These are phyloP conservation scores for Balaeniceps rex DNA, from an alignment of 2,113 vertebrate species.

Conservation along the genomic window DNA sequence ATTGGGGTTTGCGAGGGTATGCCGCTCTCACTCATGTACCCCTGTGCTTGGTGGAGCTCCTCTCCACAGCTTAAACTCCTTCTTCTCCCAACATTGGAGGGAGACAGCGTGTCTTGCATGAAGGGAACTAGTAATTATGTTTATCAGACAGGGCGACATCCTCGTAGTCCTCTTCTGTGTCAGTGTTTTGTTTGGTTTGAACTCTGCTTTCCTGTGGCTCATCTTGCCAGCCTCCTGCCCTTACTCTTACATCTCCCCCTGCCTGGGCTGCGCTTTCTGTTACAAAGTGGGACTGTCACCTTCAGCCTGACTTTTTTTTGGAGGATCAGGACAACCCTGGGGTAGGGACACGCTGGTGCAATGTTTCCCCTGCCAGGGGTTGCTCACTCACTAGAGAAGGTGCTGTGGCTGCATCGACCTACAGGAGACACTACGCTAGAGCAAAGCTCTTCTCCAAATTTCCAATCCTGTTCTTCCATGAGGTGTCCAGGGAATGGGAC, in stretches of 20 bases:
- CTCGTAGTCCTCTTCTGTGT: background rate
- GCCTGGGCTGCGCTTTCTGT: background rate
- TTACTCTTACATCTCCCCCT: background rate
- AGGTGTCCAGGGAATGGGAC: background rate
- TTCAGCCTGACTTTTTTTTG: background rate
- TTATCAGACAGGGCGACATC: background rate
- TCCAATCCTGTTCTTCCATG: background rate
- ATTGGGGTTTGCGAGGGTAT: background rate
- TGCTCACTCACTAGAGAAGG: background rate
- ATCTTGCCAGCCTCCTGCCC: accelerated
- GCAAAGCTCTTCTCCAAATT: background rate
- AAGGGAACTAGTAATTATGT: background rate
- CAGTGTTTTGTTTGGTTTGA: background rate
- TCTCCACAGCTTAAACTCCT: background rate
- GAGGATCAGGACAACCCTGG: background rate
- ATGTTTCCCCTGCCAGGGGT: background rate
- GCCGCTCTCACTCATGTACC: background rate
- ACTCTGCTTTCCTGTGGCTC: background rate
- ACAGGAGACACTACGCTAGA: background rate
- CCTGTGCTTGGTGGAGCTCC: background rate
- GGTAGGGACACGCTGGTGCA: background rate
- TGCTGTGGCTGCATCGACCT: background rate
- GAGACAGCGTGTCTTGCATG: background rate
- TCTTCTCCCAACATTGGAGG: background rate
- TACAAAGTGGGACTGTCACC: background rate